Evolutionary conservation across 2,113 vertebrate species (phyloP).

Genomic region (Ceyx melanurus): DNA sequence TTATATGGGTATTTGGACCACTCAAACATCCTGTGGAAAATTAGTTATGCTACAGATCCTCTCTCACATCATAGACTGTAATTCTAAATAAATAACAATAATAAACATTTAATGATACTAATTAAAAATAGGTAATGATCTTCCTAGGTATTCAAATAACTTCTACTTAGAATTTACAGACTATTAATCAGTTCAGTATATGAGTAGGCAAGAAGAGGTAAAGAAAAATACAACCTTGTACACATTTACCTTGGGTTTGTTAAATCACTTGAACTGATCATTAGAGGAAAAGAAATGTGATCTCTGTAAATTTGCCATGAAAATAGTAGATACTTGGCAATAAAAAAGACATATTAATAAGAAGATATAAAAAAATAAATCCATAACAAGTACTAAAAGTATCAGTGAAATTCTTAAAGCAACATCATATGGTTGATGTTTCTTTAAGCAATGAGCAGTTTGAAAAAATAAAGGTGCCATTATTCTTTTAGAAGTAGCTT

Average conservation of each 20-base stretch:
- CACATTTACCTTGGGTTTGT: neutral
- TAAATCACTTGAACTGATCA: neutral
- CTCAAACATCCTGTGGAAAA: neutral
- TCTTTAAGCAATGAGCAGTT: neutral
- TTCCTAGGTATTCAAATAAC: neutral
- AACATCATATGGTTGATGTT: accelerated
- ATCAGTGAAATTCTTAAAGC: neutral
- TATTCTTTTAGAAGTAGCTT: neutral
- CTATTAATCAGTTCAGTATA: too few species aligned
- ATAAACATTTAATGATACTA: neutral
- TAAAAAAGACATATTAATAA: neutral
- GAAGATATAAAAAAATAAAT: neutral
- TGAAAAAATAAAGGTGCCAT: neutral
- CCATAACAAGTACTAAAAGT: neutral
- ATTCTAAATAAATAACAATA: neutral
- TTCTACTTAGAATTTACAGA: neutral
- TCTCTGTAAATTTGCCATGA: neutral
- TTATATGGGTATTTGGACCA: neutral
- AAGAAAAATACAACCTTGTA: neutral
- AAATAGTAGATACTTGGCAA: neutral
- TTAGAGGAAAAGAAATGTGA: neutral
- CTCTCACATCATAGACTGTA: neutral
- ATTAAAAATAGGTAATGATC: neutral
- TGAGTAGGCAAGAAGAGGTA: neutral
- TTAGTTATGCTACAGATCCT: neutral